phyloP scores from a whole-genome alignment of 2,113 vertebrate species.

The Triplophysa siluroides region DNA sequence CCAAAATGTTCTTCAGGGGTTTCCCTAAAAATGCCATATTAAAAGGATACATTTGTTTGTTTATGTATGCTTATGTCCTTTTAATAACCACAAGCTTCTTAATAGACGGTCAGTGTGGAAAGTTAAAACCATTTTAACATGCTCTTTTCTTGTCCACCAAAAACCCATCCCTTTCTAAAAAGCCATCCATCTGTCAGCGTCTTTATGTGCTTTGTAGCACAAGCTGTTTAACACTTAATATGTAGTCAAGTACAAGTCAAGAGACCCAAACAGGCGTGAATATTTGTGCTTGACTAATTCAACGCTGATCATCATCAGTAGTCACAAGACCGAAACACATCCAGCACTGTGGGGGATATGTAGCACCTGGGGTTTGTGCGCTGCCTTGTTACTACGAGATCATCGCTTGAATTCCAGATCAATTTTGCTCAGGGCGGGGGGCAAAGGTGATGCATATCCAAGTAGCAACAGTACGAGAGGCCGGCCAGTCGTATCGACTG shows the following conservation, averaged over 20 bases:
- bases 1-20: neutral
- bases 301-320: slow-evolving; percentile 6
- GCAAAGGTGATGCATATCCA: slow-evolving; percentile 39
- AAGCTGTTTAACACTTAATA: slow-evolving; percentile 24
- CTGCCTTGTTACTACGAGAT: slow-evolving; percentile 29
- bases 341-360: slow-evolving; percentile 19
- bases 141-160: neutral
- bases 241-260: slow-evolving; percentile 13
- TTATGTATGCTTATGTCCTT: neutral
- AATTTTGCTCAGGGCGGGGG: slow-evolving; percentile 29
- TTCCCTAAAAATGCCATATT: slow-evolving; percentile 16
- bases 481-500: neutral
- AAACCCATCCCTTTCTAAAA: slow-evolving; percentile 10
- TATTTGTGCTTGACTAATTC: slow-evolving; percentile 21
- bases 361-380: neutral
- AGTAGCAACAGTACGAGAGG: neutral
- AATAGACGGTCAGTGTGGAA: neutral
- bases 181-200: slow-evolving; percentile 7
- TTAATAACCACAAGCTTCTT: neutral
- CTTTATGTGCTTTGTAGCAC: neutral
- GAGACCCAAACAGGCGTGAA: neutral
- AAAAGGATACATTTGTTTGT: slow-evolving; percentile 1
- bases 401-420: slow-evolving; percentile 16
- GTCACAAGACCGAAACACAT: neutral
- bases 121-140: neutral